Evolutionary conservation across 2,797 vertebrate species (phyloP).

Genomic region (Microtus californicus): DNA sequence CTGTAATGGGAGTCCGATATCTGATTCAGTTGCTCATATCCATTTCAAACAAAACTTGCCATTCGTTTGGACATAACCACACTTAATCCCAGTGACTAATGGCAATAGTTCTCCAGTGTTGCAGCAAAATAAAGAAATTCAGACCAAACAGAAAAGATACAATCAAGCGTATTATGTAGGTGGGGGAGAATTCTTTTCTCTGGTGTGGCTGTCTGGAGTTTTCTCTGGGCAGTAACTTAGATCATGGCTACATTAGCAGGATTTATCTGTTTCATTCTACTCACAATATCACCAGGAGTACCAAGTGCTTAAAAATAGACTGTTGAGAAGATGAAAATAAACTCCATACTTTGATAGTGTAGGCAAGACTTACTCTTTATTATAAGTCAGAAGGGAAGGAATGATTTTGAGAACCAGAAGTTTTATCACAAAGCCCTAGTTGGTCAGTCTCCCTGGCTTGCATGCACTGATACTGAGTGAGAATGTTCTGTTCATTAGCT

Average conservation of each 20-base stretch:
- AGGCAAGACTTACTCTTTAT: background rate
- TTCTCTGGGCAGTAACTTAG: slow-evolving; percentile 48
- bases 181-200: slow-evolving; percentile 41
- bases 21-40: slow-evolving; percentile 84
- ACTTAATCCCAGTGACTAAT: slow-evolving; percentile 63
- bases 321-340: slow-evolving; percentile 40
- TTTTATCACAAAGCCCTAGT: background rate
- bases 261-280: slow-evolving; percentile 44
- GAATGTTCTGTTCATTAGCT: background rate
- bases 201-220: slow-evolving; percentile 25
- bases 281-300: background rate
- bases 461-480: background rate
- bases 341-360: background rate
- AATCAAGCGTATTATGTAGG: slow-evolving; percentile 55
- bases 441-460: background rate
- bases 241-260: slow-evolving; percentile 25
- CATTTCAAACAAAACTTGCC: slow-evolving; percentile 82
- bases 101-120: slow-evolving; percentile 40
- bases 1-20: slow-evolving; percentile 85
- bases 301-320: background rate
- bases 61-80: slow-evolving; percentile 50
- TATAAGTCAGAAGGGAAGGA: slow-evolving; percentile 28
- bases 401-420: slow-evolving; percentile 9
- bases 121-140: slow-evolving; percentile 10
- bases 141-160: slow-evolving; percentile 63